A percentile compares a stretch with the other conserved stretches of the same genome.
Conservation (phyloP, 2,888 invertebrate genomes). For the Polydrusus cervinus region DNA sequence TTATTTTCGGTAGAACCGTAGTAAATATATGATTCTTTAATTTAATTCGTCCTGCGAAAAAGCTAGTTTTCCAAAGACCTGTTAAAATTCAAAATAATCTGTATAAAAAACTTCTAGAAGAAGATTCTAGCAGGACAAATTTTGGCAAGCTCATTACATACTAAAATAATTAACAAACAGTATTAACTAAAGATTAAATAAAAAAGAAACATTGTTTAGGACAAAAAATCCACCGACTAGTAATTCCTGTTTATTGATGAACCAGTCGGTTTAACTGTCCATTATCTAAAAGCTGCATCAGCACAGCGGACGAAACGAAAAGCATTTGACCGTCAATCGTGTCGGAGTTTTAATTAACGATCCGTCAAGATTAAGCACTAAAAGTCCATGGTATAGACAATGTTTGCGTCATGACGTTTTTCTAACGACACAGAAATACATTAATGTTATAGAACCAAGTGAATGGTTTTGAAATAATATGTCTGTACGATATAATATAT, state of each 20-base stretch:
- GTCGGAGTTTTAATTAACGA: slow-evolving; percentile 27
- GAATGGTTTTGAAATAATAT: too few relatives aligned
- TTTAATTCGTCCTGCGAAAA: too few relatives aligned
- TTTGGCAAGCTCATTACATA: too few relatives aligned
- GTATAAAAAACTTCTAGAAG: too few relatives aligned
- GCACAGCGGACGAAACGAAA: slow-evolving; percentile 2
- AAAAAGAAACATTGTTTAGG: not conserved
- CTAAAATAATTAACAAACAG: not conserved
- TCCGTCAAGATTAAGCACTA: slow-evolving; percentile 25
- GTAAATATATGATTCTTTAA: too few relatives aligned
- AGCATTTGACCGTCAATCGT: slow-evolving; percentile 15
- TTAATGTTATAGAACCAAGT: not conserved
- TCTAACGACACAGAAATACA: not conserved
- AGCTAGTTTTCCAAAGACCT: too few relatives aligned
- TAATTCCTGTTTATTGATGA: slow-evolving; percentile 29
- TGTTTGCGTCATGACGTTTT: not conserved
- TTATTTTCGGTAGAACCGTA: too few relatives aligned
- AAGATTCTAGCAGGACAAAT: too few relatives aligned
- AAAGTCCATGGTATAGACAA: slow-evolving; percentile 16
- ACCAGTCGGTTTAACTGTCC: slow-evolving; percentile 21
- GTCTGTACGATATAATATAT: not conserved
- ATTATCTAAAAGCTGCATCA: slow-evolving; percentile 25
- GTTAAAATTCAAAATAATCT: too few relatives aligned
- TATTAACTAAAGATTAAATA: not conserved
- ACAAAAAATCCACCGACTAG: slow-evolving; percentile 6